phyloP scores from a whole-genome alignment of 2,888 invertebrate genomes.

The Neoitamus cyanurus region DNA sequence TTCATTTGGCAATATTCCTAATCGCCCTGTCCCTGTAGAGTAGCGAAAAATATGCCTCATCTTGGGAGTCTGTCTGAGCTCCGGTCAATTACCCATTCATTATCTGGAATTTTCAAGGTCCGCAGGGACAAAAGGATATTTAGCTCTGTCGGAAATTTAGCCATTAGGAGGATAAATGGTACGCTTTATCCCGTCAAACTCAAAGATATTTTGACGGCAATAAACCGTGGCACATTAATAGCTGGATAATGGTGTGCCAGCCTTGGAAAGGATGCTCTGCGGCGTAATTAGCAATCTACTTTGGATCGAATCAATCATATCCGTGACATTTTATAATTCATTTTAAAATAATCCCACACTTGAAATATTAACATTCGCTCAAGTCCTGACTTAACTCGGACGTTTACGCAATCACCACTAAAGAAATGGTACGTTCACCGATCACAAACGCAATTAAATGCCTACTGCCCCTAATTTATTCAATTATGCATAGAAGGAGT shows the following conservation, averaged over 20 bases:
- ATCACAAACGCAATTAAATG: background rate
- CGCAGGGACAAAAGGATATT: background rate
- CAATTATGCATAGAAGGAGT: background rate
- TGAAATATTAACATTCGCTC: background rate
- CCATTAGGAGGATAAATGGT: background rate
- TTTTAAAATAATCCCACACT: background rate
- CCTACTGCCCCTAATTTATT: background rate
- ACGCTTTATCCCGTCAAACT: background rate
- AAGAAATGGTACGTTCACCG: background rate
- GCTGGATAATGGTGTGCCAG: background rate
- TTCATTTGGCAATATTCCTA: background rate
- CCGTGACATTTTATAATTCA: background rate
- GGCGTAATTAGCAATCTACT: background rate
- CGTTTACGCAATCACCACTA: background rate
- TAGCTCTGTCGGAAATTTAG: background rate
- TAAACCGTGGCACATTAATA: background rate
- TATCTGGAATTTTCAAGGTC: background rate
- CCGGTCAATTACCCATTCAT: background rate
- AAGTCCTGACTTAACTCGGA: background rate
- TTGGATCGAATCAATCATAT: background rate
- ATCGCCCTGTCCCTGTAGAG: background rate
- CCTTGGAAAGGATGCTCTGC: background rate
- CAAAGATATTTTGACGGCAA: background rate
- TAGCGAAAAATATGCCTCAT: background rate
- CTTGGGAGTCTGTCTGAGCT: background rate